These are phyloP conservation scores for Oreotragus oreotragus DNA, from an alignment of 2,113 vertebrate species.

Conservation along the genomic window DNA sequence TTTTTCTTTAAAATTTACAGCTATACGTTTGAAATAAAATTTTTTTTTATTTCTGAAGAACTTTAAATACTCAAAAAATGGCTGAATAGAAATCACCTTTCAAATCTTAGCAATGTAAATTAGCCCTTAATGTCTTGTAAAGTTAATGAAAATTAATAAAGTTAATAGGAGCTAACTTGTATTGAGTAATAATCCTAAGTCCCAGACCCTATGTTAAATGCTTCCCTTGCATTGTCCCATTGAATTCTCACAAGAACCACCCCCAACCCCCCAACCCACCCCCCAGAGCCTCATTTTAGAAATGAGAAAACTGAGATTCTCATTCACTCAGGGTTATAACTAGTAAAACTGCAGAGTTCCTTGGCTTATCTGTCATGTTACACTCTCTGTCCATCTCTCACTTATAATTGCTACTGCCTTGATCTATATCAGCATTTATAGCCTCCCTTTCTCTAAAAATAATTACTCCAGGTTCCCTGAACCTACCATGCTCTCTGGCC, in stretches of 20 bases:
- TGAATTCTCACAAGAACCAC: not conserved
- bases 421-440: not conserved
- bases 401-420: not conserved
- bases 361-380: not conserved
- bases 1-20: not conserved
- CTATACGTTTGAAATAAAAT: not conserved
- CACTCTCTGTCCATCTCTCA: not conserved
- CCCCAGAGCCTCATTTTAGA: not conserved
- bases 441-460: not conserved
- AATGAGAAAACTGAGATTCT: not conserved
- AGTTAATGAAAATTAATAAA: not conserved
- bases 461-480: not conserved
- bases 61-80: not conserved
- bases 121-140: not conserved
- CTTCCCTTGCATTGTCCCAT: no score
- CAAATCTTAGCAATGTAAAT: not conserved
- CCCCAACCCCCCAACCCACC: not conserved
- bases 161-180: not conserved
- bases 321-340: not conserved
- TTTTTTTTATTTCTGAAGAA: not conserved
- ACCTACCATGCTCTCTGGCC: not conserved
- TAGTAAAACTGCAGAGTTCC: not conserved
- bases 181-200: not conserved
- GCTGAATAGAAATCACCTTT: not conserved
- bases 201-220: not conserved